Evolutionary conservation across 2,113 vertebrate genomes (phyloP).

Genomic region (Leucopsar rothschildi): DNA sequence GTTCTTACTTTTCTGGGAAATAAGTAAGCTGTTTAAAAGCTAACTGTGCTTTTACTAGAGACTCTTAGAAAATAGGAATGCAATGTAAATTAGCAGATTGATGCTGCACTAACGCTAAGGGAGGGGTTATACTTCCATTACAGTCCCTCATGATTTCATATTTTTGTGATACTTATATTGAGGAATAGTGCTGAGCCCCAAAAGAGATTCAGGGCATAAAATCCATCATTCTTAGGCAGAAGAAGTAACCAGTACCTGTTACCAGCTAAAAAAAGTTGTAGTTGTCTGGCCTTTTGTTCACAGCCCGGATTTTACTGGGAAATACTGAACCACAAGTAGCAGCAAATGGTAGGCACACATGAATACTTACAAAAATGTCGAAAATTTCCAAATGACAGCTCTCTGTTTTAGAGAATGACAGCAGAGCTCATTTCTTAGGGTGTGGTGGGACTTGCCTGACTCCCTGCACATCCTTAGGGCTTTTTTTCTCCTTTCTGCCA

Average conservation of each 20-base stretch:
- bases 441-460: background rate
- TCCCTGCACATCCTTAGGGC: background rate
- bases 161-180: background rate
- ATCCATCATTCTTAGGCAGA: background rate
- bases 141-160: accelerated
- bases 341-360: background rate
- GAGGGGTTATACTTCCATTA: background rate
- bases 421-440: background rate
- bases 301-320: background rate
- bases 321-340: background rate
- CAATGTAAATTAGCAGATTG: background rate
- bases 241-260: background rate
- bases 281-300: background rate
- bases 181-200: background rate
- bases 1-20: background rate
- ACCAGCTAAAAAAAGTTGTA: background rate
- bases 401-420: background rate
- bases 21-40: background rate
- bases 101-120: background rate
- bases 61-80: background rate
- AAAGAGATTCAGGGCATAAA: background rate
- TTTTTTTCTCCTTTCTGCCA: background rate
- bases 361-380: background rate
- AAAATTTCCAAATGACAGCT: background rate
- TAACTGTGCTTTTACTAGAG: background rate